Base-by-base conservation (phyloP, 2,888 invertebrate species). In the Thymelicus sylvestris region DNA sequence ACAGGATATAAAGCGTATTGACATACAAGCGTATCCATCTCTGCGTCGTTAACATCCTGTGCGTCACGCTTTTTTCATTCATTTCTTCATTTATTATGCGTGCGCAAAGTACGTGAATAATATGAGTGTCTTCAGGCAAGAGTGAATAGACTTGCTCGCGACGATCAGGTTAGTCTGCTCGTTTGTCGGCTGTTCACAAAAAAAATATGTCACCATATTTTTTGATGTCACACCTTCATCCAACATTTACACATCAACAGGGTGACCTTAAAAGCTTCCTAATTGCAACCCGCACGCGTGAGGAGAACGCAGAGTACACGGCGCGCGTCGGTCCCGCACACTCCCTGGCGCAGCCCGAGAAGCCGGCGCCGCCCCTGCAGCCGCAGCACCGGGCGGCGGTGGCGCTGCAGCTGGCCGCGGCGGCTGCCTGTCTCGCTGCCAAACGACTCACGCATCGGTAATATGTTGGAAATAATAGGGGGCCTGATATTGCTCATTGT, bases 231-330 rank as follows among this genome's bases (percentile, higher is more conserved):
- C 2, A 3, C 0, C 6, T 41, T 12, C 4, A 12, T 44, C 8
- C 8, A 44, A 12, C 12, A 8, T 8, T 44, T 44, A 10, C 2
- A 10, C 0, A 12, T 12, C 8, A 8, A 47, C 63, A 98, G 97
- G 98, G 98, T 7, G 98, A 98, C 86, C 93, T 99, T 66, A 98
- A 98, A 81, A 98, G 97, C 91, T 98, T 97, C 93, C 94, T 98
- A 31, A 89, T 96, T 66, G 97, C 97, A 12, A 96, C 96, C 0
- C 94, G 95, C 48, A 93, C 89, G 0, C 74, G 83, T 0, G 86
- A 83, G 0, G 92, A 93, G 76, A 81, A 80, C 44, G 84, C 78
- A 7, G 87, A 86, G 76, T 89, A 90, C 75, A 41, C 77, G 0
- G 70, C 80, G 0, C 81, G 86, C 0, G 87, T 84, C 39, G 89